Evolutionary conservation across 1,140 invertebrate genomes (phyloP).

Genomic region (Aculops lycopersici): DNA sequence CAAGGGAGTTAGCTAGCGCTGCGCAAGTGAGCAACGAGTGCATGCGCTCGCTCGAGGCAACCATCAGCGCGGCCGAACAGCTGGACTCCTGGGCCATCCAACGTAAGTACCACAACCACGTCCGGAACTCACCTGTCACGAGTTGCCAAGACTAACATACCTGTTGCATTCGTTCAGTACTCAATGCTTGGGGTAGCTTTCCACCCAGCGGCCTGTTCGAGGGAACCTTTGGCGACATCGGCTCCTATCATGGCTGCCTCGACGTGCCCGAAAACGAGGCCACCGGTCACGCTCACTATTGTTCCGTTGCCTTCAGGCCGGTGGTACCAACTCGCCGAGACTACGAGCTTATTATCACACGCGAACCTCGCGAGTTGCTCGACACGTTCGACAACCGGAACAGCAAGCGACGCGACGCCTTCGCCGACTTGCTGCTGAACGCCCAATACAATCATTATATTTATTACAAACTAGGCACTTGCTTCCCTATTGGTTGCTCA

Average conservation of each 20-base stretch:
- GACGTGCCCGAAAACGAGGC: neutral
- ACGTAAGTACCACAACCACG: too few species aligned
- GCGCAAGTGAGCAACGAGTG: neutral
- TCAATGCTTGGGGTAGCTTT: slow-evolving; percentile 7
- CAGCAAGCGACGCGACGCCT: neutral
- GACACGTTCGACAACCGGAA: neutral
- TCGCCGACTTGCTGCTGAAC: neutral
- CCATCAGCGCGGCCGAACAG: neutral
- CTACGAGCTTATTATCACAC: neutral
- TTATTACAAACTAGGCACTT: neutral
- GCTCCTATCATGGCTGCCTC: slow-evolving; percentile 10
- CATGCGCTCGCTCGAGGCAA: neutral
- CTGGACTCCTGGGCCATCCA: neutral
- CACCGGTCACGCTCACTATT: neutral
- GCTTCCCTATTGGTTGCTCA: neutral
- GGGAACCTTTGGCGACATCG: slow-evolving; percentile 8
- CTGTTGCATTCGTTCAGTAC: too few species aligned
- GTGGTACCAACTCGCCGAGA: neutral
- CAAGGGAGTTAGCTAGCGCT: neutral
- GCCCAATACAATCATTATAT: neutral
- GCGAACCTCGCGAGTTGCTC: neutral
- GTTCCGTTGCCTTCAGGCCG: neutral
- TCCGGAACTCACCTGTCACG: too few species aligned
- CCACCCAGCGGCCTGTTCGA: slow-evolving; percentile 6
- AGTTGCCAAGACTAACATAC: too few species aligned